These are phyloP conservation scores for Palythoa caribaeorum DNA, from an alignment of 92 coral and sea anemone genomes.

Conservation along the genomic window DNA sequence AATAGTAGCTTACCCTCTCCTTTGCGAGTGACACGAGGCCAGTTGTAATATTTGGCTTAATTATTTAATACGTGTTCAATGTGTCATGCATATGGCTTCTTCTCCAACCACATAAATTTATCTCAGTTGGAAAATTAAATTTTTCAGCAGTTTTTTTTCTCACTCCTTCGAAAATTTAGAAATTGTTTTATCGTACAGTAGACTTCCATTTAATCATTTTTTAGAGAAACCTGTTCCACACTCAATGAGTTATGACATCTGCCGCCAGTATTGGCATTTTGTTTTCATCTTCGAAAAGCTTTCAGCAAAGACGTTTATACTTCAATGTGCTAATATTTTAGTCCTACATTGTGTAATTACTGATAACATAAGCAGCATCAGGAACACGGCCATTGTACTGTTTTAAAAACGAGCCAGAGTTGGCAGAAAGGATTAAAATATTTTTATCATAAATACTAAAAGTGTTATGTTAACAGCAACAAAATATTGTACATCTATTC, in stretches of 20 bases:
- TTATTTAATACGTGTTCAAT: neutral
- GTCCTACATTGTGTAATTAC: neutral
- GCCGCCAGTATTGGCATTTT: neutral
- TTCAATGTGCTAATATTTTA: neutral
- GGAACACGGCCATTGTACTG: neutral
- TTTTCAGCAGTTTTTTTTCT: neutral
- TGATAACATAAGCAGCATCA: neutral
- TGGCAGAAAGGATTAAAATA: neutral
- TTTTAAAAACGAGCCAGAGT: neutral
- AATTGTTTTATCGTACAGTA: neutral
- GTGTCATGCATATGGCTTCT: slow-evolving; percentile 9
- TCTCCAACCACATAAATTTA: neutral
- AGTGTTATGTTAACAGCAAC: too few relatives aligned
- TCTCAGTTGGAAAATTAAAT: neutral
- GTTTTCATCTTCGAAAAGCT: neutral
- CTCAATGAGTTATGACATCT: neutral
- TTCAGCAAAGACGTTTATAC: neutral
- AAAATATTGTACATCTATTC: too few relatives aligned
- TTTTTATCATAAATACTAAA: too few relatives aligned
- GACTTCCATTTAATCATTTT: neutral
- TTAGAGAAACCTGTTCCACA: neutral
- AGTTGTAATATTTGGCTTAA: neutral
- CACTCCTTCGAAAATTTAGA: neutral
- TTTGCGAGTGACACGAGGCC: neutral
- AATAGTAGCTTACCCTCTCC: neutral